phyloP scores from a whole-genome alignment of 2,113 vertebrate genomes.

The Microtus montanus region DNA sequence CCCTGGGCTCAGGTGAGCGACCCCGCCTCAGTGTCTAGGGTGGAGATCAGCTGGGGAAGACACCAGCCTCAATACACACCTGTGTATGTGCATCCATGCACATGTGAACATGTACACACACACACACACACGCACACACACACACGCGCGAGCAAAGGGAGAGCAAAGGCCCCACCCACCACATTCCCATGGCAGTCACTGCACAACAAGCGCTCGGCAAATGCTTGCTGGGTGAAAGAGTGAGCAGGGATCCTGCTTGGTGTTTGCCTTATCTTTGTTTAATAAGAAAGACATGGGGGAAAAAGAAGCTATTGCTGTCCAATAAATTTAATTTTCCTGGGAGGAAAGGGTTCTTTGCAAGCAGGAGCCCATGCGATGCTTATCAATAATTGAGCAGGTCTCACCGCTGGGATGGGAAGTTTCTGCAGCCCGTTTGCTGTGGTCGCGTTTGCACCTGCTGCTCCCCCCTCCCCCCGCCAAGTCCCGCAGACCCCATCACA shows the following conservation, averaged over 20 bases:
- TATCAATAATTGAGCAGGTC: constrained; percentile 43
- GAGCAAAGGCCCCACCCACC: not conserved
- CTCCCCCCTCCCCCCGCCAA: not conserved
- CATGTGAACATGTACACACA: not conserved
- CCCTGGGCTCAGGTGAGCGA: not conserved
- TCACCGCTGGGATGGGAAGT: not conserved
- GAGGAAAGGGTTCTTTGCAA: constrained; percentile 39
- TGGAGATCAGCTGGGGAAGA: not conserved
- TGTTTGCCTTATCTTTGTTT: constrained; percentile 45
- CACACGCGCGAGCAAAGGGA: not conserved
- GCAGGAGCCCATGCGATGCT: not conserved
- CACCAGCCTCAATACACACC: not conserved
- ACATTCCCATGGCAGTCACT: not conserved
- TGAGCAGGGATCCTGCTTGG: constrained; percentile 7
- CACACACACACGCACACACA: not conserved
- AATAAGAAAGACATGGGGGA: constrained; percentile 63
- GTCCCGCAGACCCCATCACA: not conserved
- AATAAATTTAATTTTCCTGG: constrained; percentile 54
- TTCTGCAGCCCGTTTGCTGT: not conserved
- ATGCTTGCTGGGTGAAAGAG: constrained; percentile 30
- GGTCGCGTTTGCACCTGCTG: not conserved
- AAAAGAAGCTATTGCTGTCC: not conserved
- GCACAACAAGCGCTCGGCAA: not conserved
- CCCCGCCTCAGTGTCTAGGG: not conserved
- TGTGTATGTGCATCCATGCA: not conserved